Evolutionary conservation across 2,888 invertebrate genomes (phyloP), one percentile per base, ranked within the genome.

Genomic region (Tolmerus cingulatus): DNA sequence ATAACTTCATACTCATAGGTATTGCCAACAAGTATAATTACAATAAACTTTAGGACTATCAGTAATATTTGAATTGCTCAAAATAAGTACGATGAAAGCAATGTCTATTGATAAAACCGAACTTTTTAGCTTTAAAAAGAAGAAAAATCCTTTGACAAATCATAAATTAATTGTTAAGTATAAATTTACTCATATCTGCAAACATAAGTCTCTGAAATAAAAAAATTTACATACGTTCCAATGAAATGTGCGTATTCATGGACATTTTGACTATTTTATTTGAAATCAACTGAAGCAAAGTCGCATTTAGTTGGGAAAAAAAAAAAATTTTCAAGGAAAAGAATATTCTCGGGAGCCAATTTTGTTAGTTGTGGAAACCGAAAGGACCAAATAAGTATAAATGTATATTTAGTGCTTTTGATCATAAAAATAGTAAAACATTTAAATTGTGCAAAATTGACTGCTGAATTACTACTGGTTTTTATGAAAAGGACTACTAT

Each of bases 191-290:
- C 19, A 79, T 46, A 43, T 79, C 27, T 30, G 23, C 27, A 55
- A 46, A 1, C 43, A 74, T 19, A 40, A 37, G 40, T 30, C 23
- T 37, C 16, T 46, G 51, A n/a, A 51, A 51, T 51, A 16, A 8
- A 51, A 74, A 46, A 74, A 40, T 27, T 77, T n/a, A 76, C 51
- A 51, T n/a, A 51, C 7, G 4, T 51, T 51, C 51, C 51, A 37
- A 76, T 34, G n/a, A 19, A 74, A 86, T 87, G 88, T 88, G 88
- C 88, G 88, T 88, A 57, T 87, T 88, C 88, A 88, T 88, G 88
- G 88, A 88, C 88, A 88, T 87, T 88, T 85, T 85, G 87, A 81
- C 88, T 88, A 85, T 85, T 85, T 40, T 74, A 55, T 34, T 74
- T 74, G 37, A 40, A 74, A 84, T 12, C 8, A 27, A 74, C 14